Percentiles rank a stretch among this genome's conserved stretches.
These are phyloP conservation scores for Spinus olivaceus DNA, from an alignment of 2,797 vertebrate genomes.

Conservation along the genomic window DNA sequence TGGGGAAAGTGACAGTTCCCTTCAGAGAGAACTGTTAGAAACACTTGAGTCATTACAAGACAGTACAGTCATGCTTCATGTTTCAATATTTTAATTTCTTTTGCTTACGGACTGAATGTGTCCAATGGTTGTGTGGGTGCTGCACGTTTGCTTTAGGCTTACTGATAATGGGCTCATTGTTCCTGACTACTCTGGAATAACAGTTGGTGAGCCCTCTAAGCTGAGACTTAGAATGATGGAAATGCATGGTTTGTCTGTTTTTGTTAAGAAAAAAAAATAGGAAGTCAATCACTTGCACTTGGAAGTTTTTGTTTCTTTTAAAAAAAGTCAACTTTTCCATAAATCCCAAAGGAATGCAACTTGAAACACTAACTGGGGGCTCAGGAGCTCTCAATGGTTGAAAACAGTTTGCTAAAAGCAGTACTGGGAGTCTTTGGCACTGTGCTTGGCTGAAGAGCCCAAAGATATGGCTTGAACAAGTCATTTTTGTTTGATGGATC, in stretches of 20 bases:
- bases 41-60: not conserved
- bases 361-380: not conserved
- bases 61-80: not conserved
- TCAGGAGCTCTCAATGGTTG: not conserved
- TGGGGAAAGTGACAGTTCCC: not conserved
- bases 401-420: not conserved
- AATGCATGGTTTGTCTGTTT: not conserved
- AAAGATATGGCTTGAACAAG: not conserved
- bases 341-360: not conserved
- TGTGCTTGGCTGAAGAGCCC: not conserved
- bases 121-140: not conserved
- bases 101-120: not conserved
- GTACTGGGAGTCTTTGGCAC: not conserved
- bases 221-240: not conserved
- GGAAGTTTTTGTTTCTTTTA: not conserved
- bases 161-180: not conserved
- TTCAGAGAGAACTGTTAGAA: not conserved
- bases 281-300: not conserved
- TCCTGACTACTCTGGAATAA: not conserved
- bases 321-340: not conserved
- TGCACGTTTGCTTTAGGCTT: not conserved
- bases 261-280: not conserved
- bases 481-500: not conserved
- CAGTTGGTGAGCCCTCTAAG: not conserved
- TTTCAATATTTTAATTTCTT: not conserved